Evolutionary conservation across 2,113 vertebrate species (phyloP).

Genomic region (Piaya cayana): DNA sequence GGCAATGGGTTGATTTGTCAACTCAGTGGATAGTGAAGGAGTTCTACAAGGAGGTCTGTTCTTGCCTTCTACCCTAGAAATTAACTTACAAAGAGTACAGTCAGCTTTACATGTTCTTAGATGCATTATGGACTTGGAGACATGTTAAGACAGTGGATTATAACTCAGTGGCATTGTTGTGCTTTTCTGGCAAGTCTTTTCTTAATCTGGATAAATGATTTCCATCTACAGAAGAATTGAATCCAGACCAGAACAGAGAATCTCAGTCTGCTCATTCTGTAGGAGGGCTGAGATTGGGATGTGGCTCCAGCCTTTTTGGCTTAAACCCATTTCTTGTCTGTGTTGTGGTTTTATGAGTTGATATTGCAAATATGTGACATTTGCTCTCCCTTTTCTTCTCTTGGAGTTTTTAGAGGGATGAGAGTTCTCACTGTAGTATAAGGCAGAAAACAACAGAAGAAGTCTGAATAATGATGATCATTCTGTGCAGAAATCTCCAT

Average conservation of each 20-base stretch:
- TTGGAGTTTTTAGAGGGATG: constrained; percentile 25
- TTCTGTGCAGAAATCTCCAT: constrained; percentile 15
- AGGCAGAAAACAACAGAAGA: constrained; percentile 19
- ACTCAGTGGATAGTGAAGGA: background rate
- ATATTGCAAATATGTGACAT: constrained; percentile 70
- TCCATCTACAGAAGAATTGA: constrained; percentile 45
- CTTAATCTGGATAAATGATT: constrained; percentile 18
- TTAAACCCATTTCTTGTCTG: constrained; percentile 47
- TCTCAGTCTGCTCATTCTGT: constrained; percentile 50
- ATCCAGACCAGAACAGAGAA: constrained; percentile 62
- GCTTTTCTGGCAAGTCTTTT: constrained; percentile 42
- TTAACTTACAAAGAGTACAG: background rate
- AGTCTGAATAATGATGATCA: background rate
- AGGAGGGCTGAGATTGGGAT: constrained; percentile 19
- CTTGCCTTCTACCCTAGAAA: background rate
- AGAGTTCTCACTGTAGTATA: background rate
- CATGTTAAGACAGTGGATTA: background rate
- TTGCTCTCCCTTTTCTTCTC: constrained; percentile 54
- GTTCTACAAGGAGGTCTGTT: background rate
- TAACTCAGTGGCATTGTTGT: background rate
- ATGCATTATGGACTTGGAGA: background rate
- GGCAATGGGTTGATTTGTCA: background rate
- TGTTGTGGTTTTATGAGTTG: constrained; percentile 70
- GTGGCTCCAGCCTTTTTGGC: constrained; percentile 46
- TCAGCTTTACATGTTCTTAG: constrained; percentile 13